Evolutionary conservation across 2,797 vertebrate species (phyloP).

Genomic region (Leuciscus waleckii): DNA sequence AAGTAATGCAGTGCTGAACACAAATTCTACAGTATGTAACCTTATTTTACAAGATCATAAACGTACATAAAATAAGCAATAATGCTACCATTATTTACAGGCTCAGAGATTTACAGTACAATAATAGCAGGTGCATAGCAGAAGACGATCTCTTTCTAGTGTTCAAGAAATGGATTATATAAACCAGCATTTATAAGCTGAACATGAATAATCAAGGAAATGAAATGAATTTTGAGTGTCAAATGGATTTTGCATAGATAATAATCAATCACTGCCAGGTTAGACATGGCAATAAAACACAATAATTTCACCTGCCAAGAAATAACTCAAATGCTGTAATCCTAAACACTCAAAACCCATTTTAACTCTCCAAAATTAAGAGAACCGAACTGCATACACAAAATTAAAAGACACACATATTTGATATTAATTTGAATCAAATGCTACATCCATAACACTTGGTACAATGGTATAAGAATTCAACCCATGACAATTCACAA

Average conservation of each 20-base stretch:
- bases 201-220: conserved; percentile 15
- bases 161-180: conserved; percentile 54
- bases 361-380: conserved; percentile 21
- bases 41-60: conserved; percentile 7
- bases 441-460: conserved; percentile 48
- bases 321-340: not conserved
- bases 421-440: conserved; percentile 48
- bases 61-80: conserved; percentile 64
- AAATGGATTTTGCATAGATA: conserved; percentile 38
- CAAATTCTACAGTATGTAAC: conserved; percentile 7
- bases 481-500: conserved; percentile 27
- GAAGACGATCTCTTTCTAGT: conserved; percentile 64
- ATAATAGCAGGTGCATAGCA: conserved; percentile 74
- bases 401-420: conserved; percentile 50
- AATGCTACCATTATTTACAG: conserved; percentile 70
- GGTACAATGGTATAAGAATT: conserved; percentile 30
- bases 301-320: not conserved
- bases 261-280: conserved; percentile 3
- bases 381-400: conserved; percentile 12
- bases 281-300: not conserved
- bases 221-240: conserved; percentile 28
- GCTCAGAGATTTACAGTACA: conserved; percentile 68
- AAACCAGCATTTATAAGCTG: conserved; percentile 50
- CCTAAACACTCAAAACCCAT: conserved; percentile 19
- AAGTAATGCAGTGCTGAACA: conserved; percentile 44